A percentile compares a stretch with the other conserved stretches of the same genome.
phyloP scores from a whole-genome alignment of 2,888 invertebrate species.

The Platycheirus rosarum region DNA sequence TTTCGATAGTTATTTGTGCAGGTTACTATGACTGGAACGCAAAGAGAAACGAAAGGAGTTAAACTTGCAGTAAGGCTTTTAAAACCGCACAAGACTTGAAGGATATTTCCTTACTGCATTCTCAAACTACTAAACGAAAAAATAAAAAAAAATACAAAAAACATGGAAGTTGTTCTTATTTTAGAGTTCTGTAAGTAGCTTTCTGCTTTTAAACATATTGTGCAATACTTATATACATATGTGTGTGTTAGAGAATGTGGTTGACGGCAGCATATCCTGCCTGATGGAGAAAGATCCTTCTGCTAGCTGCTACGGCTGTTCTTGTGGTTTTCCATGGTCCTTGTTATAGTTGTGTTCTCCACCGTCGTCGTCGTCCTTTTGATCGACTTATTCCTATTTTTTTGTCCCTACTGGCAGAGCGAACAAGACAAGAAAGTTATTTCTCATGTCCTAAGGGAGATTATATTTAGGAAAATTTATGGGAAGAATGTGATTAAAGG shows the following conservation, averaged over 20 bases:
- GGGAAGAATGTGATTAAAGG: constrained; percentile 73
- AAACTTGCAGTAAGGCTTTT: constrained; percentile 46
- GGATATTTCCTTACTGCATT: constrained; percentile 44
- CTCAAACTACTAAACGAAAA: no score
- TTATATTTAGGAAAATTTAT: constrained; percentile 72
- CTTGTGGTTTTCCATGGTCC: constrained; percentile 49
- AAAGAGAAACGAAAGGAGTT: constrained; percentile 39
- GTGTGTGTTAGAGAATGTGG: constrained; percentile 28
- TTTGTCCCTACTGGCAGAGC: constrained; percentile 10
- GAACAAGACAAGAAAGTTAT: constrained; percentile 71
- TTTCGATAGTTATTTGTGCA: constrained; percentile 72
- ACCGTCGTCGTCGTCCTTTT: constrained; percentile 24
- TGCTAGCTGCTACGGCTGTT: constrained; percentile 34
- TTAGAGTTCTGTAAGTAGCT: neutral
- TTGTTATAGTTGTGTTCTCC: constrained; percentile 34
- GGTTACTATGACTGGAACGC: constrained; percentile 48
- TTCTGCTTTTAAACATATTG: constrained; percentile 33
- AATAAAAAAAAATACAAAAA: no score
- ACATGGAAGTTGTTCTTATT: constrained; percentile 8
- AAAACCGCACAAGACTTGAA: constrained; percentile 53
- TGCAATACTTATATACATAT: neutral
- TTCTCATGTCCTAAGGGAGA: constrained; percentile 69
- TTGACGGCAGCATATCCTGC: constrained; percentile 44
- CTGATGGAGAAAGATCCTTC: constrained; percentile 45
- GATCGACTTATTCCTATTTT: constrained; percentile 22